Evolutionary conservation across 2,113 vertebrate genomes (phyloP).

Genomic region (Syrrhaptes paradoxus): DNA sequence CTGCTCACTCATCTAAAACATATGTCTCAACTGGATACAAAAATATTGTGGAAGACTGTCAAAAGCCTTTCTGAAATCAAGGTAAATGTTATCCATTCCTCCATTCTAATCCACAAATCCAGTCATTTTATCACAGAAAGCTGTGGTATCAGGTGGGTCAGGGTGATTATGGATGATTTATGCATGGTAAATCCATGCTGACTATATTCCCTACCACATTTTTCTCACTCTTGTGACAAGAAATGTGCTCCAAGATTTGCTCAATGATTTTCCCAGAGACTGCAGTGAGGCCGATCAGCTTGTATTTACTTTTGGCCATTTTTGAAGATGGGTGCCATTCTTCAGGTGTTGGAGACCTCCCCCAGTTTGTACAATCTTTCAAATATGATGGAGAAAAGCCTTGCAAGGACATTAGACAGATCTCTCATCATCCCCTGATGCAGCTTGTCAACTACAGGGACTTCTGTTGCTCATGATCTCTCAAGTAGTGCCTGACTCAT

Average conservation of each 20-base stretch:
- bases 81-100: neutral
- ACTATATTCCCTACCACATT: neutral
- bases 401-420: neutral
- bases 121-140: neutral
- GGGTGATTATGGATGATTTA: neutral
- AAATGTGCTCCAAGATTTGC: neutral
- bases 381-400: neutral
- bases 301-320: neutral
- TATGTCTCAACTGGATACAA: neutral
- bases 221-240: neutral
- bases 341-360: neutral
- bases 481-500: neutral
- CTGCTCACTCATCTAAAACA: neutral
- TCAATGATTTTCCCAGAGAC: neutral
- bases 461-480: neutral
- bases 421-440: neutral
- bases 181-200: neutral
- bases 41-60: neutral
- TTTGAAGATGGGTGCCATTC: neutral
- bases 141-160: neutral
- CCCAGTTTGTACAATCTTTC: neutral
- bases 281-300: neutral
- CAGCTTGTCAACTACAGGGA: neutral
- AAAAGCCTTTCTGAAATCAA: neutral
- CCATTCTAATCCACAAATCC: neutral